phyloP scores from a whole-genome alignment of 64 coral and sea anemone genomes.

The Montipora foliosa region DNA sequence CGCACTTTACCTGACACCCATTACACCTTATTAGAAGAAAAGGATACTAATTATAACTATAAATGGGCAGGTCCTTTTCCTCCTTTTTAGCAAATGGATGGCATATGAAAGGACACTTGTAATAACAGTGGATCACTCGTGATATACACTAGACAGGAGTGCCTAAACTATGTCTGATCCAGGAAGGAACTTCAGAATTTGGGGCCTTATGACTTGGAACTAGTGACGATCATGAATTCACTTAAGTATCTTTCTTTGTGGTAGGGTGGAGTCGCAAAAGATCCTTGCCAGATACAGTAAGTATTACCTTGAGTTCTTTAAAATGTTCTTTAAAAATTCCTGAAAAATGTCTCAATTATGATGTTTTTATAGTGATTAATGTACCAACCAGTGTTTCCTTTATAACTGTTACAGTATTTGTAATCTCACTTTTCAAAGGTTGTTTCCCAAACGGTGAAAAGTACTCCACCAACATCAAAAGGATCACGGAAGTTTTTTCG shows the following conservation, averaged over 20 bases:
- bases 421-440: conserved; percentile 49
- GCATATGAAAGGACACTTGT: too few species aligned
- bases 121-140: too few species aligned
- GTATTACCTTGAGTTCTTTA: background rate
- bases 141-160: too few species aligned
- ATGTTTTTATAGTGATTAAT: too few species aligned
- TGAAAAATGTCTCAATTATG: too few species aligned
- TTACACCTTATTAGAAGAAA: too few species aligned
- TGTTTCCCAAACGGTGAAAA: conserved; percentile 67
- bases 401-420: background rate
- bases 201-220: background rate
- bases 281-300: conserved; percentile 66
- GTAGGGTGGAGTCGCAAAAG: conserved; percentile 74
- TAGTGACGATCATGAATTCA: background rate
- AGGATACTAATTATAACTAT: too few species aligned
- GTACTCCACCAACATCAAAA: conserved; percentile 78
- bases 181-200: too few species aligned
- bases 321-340: background rate
- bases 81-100: too few species aligned
- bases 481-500: conserved; percentile 88
- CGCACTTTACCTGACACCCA: too few species aligned
- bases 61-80: too few species aligned
- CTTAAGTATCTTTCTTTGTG: background rate
- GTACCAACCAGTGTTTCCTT: background rate
- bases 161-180: too few species aligned